Evolutionary conservation across 2,888 invertebrate genomes (phyloP).

Genomic region (Hypercompe scribonia): DNA sequence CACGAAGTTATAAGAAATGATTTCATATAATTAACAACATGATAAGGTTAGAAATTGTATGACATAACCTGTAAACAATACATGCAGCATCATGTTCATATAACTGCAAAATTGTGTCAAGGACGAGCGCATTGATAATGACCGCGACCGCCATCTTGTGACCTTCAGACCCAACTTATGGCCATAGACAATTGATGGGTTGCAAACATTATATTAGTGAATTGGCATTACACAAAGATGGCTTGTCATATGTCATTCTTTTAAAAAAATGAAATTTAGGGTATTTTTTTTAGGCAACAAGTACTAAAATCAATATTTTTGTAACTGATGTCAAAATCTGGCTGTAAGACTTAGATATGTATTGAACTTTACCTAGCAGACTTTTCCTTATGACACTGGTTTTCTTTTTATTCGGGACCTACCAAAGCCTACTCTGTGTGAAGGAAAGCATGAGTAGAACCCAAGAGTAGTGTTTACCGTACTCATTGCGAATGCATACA

Average conservation of each 20-base stretch:
- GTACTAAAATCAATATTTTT: no score
- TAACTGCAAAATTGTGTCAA: constrained; percentile 38
- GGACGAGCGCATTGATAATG: constrained; percentile 43
- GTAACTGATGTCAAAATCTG: no score
- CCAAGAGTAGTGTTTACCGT: no score
- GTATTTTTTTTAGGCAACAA: no score
- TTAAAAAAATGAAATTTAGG: neutral
- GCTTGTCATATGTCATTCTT: neutral
- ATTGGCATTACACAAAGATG: constrained; percentile 10
- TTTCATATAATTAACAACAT: constrained; percentile 4
- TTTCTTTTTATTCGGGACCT: no score
- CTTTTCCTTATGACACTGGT: no score
- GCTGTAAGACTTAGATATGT: no score
- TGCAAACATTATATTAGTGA: constrained; percentile 7
- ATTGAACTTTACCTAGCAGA: no score
- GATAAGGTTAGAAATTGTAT: constrained; percentile 14
- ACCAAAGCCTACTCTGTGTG: no score
- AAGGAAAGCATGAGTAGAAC: no score
- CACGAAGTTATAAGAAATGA: constrained; percentile 10
- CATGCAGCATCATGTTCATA: constrained; percentile 6
- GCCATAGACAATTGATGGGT: constrained; percentile 18
- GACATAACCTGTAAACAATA: constrained; percentile 7
- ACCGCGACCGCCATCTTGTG: constrained; percentile 28
- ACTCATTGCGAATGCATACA: no score
- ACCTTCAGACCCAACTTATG: constrained; percentile 22